A percentile compares a stretch with the other conserved stretches of the same genome.
These are phyloP conservation scores for Crenichthys baileyi DNA, from an alignment of 2,797 vertebrate species.

Conservation along the genomic window DNA sequence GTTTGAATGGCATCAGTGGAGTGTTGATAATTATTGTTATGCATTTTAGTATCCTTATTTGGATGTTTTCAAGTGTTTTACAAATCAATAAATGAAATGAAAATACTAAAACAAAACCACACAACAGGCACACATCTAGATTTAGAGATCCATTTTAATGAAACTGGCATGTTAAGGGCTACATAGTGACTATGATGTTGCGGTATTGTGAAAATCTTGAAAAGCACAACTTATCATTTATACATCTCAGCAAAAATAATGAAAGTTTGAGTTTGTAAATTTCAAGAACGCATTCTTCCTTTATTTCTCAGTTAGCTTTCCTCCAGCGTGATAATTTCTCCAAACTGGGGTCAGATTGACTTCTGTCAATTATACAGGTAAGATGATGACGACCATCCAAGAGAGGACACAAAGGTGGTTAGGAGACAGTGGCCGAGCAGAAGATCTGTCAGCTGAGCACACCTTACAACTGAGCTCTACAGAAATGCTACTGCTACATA, in stretches of 20 bases:
- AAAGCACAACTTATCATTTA: neutral
- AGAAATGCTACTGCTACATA: too few relatives aligned
- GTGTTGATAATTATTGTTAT: neutral
- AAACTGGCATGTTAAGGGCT: neutral
- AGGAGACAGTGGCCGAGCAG: too few relatives aligned
- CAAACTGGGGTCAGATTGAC: neutral
- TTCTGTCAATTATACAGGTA: neutral
- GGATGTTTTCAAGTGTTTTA: too few relatives aligned
- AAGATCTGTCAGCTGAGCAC: neutral
- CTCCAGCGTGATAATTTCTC: neutral
- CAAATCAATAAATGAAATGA: neutral
- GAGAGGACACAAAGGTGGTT: too few relatives aligned
- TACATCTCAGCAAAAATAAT: neutral
- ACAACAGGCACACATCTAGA: neutral
- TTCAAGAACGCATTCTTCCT: neutral
- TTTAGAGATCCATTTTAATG: neutral
- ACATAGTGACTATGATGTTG: neutral
- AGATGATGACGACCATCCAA: neutral
- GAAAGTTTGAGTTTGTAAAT: neutral
- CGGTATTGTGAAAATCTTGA: neutral
- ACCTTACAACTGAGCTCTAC: too few relatives aligned
- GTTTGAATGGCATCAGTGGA: neutral
- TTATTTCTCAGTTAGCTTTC: neutral
- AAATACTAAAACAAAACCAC: too few relatives aligned
- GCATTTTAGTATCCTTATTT: too few relatives aligned